Evolutionary conservation across 2,113 vertebrate genomes (phyloP).

Genomic region (Fregetta grallaria): DNA sequence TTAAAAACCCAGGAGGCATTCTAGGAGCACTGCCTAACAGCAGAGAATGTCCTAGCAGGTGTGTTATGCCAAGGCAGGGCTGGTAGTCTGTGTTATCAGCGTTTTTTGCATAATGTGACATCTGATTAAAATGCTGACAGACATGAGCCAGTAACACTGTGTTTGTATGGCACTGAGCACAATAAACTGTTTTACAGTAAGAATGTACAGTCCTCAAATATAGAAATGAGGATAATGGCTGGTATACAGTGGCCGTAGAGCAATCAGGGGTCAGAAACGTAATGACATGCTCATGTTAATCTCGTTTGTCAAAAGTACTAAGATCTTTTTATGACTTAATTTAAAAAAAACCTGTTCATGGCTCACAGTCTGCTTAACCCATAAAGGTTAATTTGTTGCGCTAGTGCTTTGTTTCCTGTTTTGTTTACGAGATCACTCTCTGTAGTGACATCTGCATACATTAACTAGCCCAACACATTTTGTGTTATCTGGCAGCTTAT

Average conservation of each 20-base stretch:
- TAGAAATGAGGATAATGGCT: not conserved
- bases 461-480: slow-evolving; percentile 19
- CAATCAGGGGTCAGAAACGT: not conserved
- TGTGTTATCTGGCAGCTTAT: slow-evolving; percentile 50
- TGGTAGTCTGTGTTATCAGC: not conserved
- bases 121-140: not conserved
- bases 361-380: slow-evolving; percentile 14
- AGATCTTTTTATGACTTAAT: not conserved
- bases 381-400: slow-evolving; percentile 41
- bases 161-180: not conserved
- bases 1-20: not conserved
- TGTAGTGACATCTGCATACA: slow-evolving; percentile 46
- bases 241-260: not conserved
- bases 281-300: not conserved
- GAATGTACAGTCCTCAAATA: not conserved
- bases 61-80: not conserved
- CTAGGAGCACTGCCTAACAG: not conserved
- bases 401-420: slow-evolving; percentile 40
- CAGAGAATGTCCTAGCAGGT: not conserved
- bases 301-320: not conserved
- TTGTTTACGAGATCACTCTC: slow-evolving; percentile 33
- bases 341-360: not conserved
- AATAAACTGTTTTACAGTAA: not conserved
- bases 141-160: not conserved
- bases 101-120: not conserved